Evolutionary conservation across 2,888 invertebrate genomes (phyloP).

Genomic region (Thera obeliscata): DNA sequence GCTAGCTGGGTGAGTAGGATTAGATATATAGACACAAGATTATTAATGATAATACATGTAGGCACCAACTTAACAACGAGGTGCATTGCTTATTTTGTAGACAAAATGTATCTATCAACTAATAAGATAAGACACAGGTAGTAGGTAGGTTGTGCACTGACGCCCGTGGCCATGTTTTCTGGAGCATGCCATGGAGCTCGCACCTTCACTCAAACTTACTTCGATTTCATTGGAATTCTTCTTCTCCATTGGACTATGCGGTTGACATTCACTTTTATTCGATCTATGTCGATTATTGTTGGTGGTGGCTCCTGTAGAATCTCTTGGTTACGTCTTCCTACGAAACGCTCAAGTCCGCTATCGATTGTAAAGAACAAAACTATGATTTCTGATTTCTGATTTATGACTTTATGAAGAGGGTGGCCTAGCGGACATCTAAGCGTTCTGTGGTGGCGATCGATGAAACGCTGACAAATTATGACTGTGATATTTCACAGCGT

Average conservation of each 20-base stretch:
- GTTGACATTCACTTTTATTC: not conserved
- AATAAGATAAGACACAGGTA: not conserved
- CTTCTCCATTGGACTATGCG: not conserved
- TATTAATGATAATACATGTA: too few relatives aligned
- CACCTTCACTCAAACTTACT: constrained; percentile 2
- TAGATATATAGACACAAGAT: too few relatives aligned
- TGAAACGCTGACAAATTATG: too few relatives aligned
- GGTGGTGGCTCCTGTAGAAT: not conserved
- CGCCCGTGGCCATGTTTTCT: not conserved
- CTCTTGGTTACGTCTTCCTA: too few relatives aligned
- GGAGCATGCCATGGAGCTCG: not conserved
- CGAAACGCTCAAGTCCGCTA: too few relatives aligned
- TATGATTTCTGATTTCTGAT: too few relatives aligned
- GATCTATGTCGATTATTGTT: not conserved
- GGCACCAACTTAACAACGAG: not conserved
- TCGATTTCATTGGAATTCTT: not conserved
- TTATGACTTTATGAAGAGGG: too few relatives aligned
- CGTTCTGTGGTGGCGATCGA: too few relatives aligned
- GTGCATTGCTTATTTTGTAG: not conserved
- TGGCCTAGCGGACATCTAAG: too few relatives aligned
- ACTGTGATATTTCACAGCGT: too few relatives aligned
- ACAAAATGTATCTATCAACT: not conserved
- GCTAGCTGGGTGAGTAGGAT: too few relatives aligned
- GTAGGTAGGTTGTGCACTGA: not conserved
- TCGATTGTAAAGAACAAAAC: too few relatives aligned